A percentile compares a stretch with the other conserved stretches of the same genome.
These are phyloP conservation scores for Apantesis nais DNA, from an alignment of 2,888 invertebrate genomes.

Conservation along the genomic window DNA sequence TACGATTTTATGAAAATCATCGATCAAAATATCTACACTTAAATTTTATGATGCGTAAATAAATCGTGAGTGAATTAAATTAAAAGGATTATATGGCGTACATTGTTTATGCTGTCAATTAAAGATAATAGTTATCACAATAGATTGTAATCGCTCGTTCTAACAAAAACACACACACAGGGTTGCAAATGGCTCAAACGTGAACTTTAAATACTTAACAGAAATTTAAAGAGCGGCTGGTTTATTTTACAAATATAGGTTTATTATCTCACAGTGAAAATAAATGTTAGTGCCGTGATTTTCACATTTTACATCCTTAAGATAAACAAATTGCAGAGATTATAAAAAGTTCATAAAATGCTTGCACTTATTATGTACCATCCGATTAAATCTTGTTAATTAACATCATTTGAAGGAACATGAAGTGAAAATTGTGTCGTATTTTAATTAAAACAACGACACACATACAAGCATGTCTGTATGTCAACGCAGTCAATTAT, in stretches of 20 bases:
- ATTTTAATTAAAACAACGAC: slow-evolving; percentile 6
- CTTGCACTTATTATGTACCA: background rate
- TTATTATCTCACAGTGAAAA: background rate
- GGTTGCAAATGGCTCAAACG: no score
- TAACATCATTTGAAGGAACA: slow-evolving; percentile 6
- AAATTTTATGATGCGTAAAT: no score
- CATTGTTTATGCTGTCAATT: no score
- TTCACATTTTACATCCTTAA: background rate
- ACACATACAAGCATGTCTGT: slow-evolving; percentile 10
- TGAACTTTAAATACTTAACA: background rate
- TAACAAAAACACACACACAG: no score
- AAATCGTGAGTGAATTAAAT: no score
- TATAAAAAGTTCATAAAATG: slow-evolving; percentile 1
- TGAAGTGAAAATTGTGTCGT: slow-evolving; percentile 10
- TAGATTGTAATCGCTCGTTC: no score
- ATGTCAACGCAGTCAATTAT: slow-evolving; percentile 22
- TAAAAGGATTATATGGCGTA: no score
- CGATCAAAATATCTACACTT: no score
- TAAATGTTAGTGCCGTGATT: background rate
- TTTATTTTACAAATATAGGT: background rate
- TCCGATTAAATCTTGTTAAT: slow-evolving; percentile 6
- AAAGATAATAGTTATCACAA: no score
- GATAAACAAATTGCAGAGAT: background rate
- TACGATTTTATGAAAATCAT: no score
- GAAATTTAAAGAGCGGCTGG: background rate